phyloP scores from a whole-genome alignment of 2,113 vertebrate species.

The Hyaena hyaena region DNA sequence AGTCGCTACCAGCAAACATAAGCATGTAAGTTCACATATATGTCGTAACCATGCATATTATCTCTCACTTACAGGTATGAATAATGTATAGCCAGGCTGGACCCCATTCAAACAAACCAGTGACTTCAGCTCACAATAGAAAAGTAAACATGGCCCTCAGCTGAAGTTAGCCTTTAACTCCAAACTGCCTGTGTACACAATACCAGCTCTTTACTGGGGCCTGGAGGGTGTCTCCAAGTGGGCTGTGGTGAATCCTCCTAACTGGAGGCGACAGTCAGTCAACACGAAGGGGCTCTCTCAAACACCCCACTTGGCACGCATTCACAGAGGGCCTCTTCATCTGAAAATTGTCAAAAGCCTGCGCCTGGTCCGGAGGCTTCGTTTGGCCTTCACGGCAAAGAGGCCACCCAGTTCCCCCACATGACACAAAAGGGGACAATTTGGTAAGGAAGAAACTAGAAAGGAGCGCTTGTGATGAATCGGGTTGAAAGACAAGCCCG shows the following conservation, averaged over 20 bases:
- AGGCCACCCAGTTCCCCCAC: not conserved
- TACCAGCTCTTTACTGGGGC: not conserved
- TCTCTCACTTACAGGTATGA: not conserved
- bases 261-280: not conserved
- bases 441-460: not conserved
- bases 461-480: not conserved
- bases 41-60: not conserved
- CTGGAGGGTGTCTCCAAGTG: not conserved
- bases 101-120: constrained; percentile 23
- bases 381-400: not conserved
- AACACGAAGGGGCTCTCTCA: not conserved
- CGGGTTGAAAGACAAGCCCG: not conserved
- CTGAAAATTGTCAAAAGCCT: not conserved
- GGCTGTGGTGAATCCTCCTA: not conserved
- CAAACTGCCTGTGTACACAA: not conserved
- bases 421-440: not conserved
- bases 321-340: not conserved
- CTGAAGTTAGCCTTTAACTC: not conserved
- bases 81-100: constrained; percentile 4
- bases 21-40: accelerated
- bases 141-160: not conserved
- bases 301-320: not conserved
- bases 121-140: not conserved
- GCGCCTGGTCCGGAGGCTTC: not conserved
- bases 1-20: not conserved